Base-by-base conservation (phyloP, 2,797 vertebrate species). In the Acanthiza pusilla region DNA sequence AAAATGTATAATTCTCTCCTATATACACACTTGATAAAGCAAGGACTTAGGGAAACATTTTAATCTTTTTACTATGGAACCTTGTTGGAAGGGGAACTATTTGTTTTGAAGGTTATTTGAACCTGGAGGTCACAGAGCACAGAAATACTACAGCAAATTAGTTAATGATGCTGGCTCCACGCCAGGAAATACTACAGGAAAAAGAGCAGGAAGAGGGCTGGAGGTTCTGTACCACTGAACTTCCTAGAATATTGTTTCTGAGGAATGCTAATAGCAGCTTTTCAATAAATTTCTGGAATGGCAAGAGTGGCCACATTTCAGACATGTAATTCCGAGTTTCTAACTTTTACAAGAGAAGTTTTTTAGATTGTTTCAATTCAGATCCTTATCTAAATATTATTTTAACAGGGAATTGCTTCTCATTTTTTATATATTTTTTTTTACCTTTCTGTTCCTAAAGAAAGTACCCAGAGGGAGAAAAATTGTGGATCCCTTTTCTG, bases 51-150 rank as follows among this genome's bases (percentile, higher is more conserved):
- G 16, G 68, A 65, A 86, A 32, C 75, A 38, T 68, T 78, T 60
- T 38, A 38, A 2, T 55, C 62, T 13, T 66, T 53, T 22, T 29
- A 43, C 5, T 16, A 32, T 4, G 15, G 21, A 83, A 47, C 23
- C 36, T 47, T 43, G 8, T 85, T 80, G 80, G 38, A 85, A 73
- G 26, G 11, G 9, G 7, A 85, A 67, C 16, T 43, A 8, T 68
- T 72, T 92, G 15, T 68, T 92, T 78, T n/a, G 43, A 84, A 88
- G 55, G 47, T 82, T 83, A 86, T 79, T 91, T 85, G 83, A 92
- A 85, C 58, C 58, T 78, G 20, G 32, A 74, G 11, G 25, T 70
- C 51, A 62, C n/a, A 48, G 70, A 90, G 21, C 34, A 51, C 13
- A 12, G 54, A 93, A 89, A 86, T 79, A 43, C 32, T 58, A 42